Evolutionary conservation across 2,888 invertebrate genomes (phyloP), one percentile per base, ranked within the genome.

Genomic region (Metacarcinus magister): DNA sequence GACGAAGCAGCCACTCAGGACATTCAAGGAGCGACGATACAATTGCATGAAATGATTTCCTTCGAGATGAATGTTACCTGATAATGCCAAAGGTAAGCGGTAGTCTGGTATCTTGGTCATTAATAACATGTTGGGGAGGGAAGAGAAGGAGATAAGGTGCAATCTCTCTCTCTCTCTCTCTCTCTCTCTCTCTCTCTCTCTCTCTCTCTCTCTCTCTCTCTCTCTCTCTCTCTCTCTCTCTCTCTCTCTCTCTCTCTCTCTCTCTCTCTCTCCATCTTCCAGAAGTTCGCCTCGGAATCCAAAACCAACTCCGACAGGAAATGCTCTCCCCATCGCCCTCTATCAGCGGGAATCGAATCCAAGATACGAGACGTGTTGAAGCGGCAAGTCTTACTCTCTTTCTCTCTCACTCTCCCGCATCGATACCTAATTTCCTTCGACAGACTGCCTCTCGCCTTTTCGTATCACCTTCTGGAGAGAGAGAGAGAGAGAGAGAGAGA

Each of bases 191-290:
- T n/a, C n/a, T n/a, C n/a, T n/a, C 89, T 89, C 89, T 44, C 89
- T 89, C 89, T 43, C 89, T 89, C 67, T 67, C 67, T 67, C 67
- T 67, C 67, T 67, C 67, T 67, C 67, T 67, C 67, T 67, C 67
- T 67, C 67, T 67, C 67, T 67, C 67, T 67, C 67, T 67, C 67
- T 67, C 67, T 67, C 67, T 67, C 67, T 67, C 67, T 67, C n/a
- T 67, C n/a, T 67, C n/a, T 8, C 3, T 67, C n/a, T 67, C n/a
- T 8, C 3, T 67, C n/a, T 67, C n/a, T 8, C 3, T 67, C 3
- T 67, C n/a, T 67, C 2, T 67, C 23, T 67, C n/a, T 67, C 67
- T 67, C n/a, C 2, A 39, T 89, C 89, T 32, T 89, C 44, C 13
- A 32, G 13, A 43, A 44, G 89, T 89, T 44, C 89, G 39, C 67